phyloP scores from a whole-genome alignment of 1,140 invertebrate genomes.

The Leptinotarsa defecta region DNA sequence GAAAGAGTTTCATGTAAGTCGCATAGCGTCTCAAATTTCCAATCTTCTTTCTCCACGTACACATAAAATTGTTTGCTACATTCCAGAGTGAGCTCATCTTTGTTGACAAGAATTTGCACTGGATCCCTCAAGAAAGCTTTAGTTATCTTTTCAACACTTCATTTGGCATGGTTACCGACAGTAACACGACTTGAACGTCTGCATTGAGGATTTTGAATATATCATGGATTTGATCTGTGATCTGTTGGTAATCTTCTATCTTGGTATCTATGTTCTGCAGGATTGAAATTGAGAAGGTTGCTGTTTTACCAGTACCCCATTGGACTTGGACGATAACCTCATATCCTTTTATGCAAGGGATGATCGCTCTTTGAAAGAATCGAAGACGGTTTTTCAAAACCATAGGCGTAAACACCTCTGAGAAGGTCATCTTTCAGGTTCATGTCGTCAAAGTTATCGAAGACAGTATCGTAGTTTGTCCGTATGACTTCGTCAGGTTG shows the following conservation, averaged over 20 bases:
- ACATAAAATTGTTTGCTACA: conserved; percentile 94
- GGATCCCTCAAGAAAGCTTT: conserved; percentile 98
- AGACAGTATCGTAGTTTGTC: too few relatives aligned
- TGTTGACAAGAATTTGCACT: conserved; percentile 96
- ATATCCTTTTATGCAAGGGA: too few relatives aligned
- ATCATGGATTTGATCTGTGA: conserved; percentile 92
- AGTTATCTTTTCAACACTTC: conserved; percentile 97
- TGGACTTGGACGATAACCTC: conserved; percentile 99
- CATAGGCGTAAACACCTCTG: too few relatives aligned
- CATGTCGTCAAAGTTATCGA: too few relatives aligned
- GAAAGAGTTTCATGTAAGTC: too few relatives aligned
- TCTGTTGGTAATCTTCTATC: conserved; percentile 77
- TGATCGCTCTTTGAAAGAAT: too few relatives aligned
- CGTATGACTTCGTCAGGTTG: too few relatives aligned
- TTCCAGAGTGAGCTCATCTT: background rate
- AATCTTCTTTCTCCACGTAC: too few relatives aligned
- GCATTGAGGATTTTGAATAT: conserved; percentile 58
- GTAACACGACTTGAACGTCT: conserved; percentile 62
- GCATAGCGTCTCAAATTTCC: too few relatives aligned
- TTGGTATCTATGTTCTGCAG: conserved; percentile 92
- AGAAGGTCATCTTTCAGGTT: too few relatives aligned
- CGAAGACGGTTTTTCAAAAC: too few relatives aligned
- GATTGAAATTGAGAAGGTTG: conserved; percentile 96
- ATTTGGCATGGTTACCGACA: too few relatives aligned
- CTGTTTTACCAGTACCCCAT: conserved; percentile 99